Evolutionary conservation across 2,888 invertebrate species (phyloP).

Genomic region (Drosophila hamatofila): DNA sequence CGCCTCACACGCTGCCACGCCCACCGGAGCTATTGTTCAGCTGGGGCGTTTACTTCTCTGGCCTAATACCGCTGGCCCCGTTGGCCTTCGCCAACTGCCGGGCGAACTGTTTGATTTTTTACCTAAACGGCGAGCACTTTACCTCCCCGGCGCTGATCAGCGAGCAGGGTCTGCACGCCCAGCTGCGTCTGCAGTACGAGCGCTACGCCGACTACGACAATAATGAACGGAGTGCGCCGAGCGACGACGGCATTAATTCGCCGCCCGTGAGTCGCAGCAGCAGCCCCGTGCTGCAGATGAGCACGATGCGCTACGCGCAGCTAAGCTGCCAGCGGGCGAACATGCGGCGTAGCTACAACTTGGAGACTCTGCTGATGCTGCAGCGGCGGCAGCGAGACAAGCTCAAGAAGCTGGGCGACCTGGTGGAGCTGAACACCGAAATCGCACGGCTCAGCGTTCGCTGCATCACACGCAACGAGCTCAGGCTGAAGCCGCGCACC

Average conservation of each 20-base stretch:
- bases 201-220: conserved; percentile 64
- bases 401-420: conserved; percentile 89
- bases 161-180: conserved; percentile 71
- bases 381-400: conserved; percentile 90
- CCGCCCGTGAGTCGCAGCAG: conserved; percentile 80
- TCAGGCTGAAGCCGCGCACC: conserved; percentile 71
- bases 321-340: conserved; percentile 87
- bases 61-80: conserved; percentile 88
- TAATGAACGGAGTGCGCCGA: conserved; percentile 27
- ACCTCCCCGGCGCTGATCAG: conserved; percentile 87
- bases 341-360: conserved; percentile 90
- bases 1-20: conserved; percentile 56
- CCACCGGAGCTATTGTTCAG: conserved; percentile 89
- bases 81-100: conserved; percentile 68
- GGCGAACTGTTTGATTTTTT: conserved; percentile 90
- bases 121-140: conserved; percentile 95
- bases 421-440: conserved; percentile 86
- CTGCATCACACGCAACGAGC: conserved; percentile 77
- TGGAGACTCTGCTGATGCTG: conserved; percentile 89
- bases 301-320: conserved; percentile 82
- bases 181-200: conserved; percentile 74
- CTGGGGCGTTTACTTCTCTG: conserved; percentile 94
- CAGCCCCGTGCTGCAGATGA: conserved; percentile 77
- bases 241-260: conserved; percentile 74
- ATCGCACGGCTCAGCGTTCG: conserved; percentile 86